These are phyloP conservation scores for Idaea dimidiata DNA, from an alignment of 2,888 invertebrate genomes.

Conservation along the genomic window DNA sequence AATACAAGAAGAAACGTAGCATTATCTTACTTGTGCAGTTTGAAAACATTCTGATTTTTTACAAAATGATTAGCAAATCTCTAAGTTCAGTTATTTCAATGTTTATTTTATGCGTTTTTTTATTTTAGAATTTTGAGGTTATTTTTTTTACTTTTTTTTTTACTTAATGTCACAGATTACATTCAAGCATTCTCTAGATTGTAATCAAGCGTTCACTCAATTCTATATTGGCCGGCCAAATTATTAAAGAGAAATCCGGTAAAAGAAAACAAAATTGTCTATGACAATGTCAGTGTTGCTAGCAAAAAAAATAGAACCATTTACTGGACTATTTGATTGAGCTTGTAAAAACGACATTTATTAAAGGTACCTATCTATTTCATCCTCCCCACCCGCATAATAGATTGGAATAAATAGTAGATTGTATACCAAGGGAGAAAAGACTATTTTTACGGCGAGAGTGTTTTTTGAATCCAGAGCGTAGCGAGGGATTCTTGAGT, in stretches of 20 bases:
- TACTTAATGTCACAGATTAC: background rate
- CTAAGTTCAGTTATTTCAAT: background rate
- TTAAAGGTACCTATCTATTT: too few relatives aligned
- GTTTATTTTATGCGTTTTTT: background rate
- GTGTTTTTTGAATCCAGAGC: too few relatives aligned
- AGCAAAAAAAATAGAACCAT: background rate
- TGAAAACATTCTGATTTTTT: slow-evolving; percentile 30
- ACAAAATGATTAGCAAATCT: background rate
- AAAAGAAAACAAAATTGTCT: background rate
- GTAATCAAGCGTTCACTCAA: background rate
- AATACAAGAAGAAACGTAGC: background rate
- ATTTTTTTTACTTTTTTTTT: background rate
- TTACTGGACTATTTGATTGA: background rate
- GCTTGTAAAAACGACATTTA: too few relatives aligned
- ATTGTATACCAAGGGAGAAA: too few relatives aligned
- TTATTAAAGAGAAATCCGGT: background rate
- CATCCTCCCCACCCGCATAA: too few relatives aligned
- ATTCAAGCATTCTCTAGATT: background rate
- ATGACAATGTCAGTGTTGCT: background rate
- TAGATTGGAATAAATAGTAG: too few relatives aligned
- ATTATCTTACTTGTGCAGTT: slow-evolving; percentile 32
- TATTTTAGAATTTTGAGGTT: background rate
- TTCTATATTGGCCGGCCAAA: background rate
- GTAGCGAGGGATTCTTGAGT: too few relatives aligned
- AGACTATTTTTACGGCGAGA: too few relatives aligned